Conservation (phyloP, 2,888 invertebrate genomes). For the Hemithea aestivaria region DNA sequence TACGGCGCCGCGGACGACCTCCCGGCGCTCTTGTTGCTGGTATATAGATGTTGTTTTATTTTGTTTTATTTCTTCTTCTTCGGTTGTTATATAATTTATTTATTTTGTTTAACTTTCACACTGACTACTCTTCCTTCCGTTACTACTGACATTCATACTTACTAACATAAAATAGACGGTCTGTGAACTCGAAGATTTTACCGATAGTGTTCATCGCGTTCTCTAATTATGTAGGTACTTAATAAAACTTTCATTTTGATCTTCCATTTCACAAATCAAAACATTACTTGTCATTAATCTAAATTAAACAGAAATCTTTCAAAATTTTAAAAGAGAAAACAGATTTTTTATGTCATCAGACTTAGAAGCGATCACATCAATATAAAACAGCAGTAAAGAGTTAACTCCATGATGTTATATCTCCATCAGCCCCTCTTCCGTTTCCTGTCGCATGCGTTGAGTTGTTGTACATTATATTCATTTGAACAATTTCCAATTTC, state of each 20-base stretch:
- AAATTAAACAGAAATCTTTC: slow-evolving; percentile 1
- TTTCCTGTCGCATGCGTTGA: slow-evolving; percentile 16
- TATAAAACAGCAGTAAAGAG: too few species aligned
- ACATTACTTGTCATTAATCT: slow-evolving; percentile 1
- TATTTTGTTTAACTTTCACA: slow-evolving; percentile 39
- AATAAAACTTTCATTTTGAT: not conserved
- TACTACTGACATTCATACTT: slow-evolving; percentile 26
- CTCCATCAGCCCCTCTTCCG: slow-evolving; percentile 12
- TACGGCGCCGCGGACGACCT: slow-evolving; percentile 34
- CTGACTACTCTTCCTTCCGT: slow-evolving; percentile 46
- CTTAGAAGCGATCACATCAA: too few species aligned
- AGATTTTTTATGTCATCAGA: too few species aligned
- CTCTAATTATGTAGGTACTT: too few species aligned
- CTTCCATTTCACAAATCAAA: slow-evolving; percentile 10
- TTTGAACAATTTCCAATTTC: slow-evolving; percentile 74
- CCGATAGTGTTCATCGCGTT: not conserved
- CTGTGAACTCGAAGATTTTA: slow-evolving; percentile 42
- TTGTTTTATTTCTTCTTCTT: slow-evolving; percentile 21
- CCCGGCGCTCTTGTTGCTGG: slow-evolving; percentile 27
- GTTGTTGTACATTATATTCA: slow-evolving; percentile 48
- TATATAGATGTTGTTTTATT: slow-evolving; percentile 25
- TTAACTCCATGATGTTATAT: slow-evolving; percentile 1
- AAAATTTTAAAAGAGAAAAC: slow-evolving; percentile 5
- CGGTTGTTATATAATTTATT: slow-evolving; percentile 30
- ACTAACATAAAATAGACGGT: slow-evolving; percentile 22